Base-by-base conservation (phyloP, 2,113 vertebrate species). In the Blennius ocellaris region DNA sequence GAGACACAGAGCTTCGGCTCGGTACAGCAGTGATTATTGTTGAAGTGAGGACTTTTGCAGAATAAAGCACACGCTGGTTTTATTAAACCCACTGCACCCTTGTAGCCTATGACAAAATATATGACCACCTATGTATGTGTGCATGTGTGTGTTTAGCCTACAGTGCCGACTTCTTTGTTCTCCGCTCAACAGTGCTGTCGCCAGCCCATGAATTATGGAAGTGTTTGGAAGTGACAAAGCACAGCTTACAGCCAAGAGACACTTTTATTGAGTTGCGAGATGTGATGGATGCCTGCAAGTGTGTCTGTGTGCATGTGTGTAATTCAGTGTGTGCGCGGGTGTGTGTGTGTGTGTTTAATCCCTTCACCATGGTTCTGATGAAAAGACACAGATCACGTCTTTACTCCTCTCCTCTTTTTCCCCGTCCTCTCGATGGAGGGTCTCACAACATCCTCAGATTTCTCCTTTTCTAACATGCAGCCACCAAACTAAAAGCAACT, bases 161-260 rank as follows among this genome's bases (percentile, higher is more conserved):
- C 76, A 67, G 86, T 76, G 65, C 66, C 87, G 83, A 87, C 84
- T 83, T 90, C 82, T 88, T 89, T 88, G 87, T 91, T 77, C 79
- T 85, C 80, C 57, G 69, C 88, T 89, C 87, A 90, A 89, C 89
- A 85, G 77, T 53, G 65, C 85, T 89, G 89, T 89, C 88, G 89
- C 55, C 37, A 12, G 74, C 48, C 72, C 80, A 91, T 90, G 87
- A 90, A 89, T 92, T 88, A 92, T 90, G 88, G 82, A 90, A 76
- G 70, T 82, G 78, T 84, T 88, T 89, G 55, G 74, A 87, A 80
- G 84, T 84, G 85, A 88, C 87, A 88, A 87, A 87, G 71, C 81
- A 78, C 68, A 16, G 76, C 81, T 82, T 82, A 81, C 76, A 87
- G 86, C 78, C 69, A 79, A 81, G 66, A 78, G 86, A 82, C 85